phyloP scores from a whole-genome alignment of 1,140 invertebrate species.

The Drosophila carrolli region DNA sequence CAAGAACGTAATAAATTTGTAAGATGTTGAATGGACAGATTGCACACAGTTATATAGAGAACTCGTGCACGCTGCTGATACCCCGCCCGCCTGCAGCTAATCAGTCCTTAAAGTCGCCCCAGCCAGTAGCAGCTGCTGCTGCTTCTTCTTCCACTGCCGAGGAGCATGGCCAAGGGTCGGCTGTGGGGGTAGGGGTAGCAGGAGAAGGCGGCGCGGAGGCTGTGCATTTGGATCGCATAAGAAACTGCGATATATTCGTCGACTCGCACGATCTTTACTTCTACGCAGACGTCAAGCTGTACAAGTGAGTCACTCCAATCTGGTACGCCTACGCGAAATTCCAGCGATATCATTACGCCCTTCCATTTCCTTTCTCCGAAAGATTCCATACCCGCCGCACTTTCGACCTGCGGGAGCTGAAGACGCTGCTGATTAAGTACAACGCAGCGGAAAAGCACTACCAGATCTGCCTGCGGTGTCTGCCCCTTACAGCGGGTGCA shows the following conservation, averaged over 20 bases:
- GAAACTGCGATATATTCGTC: constrained; percentile 79
- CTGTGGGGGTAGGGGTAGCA: not conserved
- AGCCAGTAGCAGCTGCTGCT: constrained; percentile 39
- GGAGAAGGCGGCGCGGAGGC: constrained; percentile 19
- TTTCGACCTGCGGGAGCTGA: constrained; percentile 74
- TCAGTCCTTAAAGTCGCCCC: constrained; percentile 42
- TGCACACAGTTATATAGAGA: constrained; percentile 68
- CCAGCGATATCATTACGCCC: constrained; percentile 7
- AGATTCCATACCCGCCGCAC: constrained; percentile 73
- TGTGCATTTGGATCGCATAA: constrained; percentile 68
- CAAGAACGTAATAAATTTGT: constrained; percentile 44
- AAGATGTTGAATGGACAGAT: constrained; percentile 75
- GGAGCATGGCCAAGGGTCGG: constrained; percentile 2
- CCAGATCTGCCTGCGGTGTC: constrained; percentile 61
- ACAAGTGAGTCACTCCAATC: constrained; percentile 64
- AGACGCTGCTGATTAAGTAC: constrained; percentile 66
- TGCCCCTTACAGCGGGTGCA: constrained; percentile 41
- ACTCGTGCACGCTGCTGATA: constrained; percentile 68
- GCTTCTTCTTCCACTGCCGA: constrained; percentile 22
- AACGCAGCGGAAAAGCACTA: constrained; percentile 60
- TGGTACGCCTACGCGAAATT: constrained; percentile 1
- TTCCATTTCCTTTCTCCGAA: constrained; percentile 8
- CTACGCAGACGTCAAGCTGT: constrained; percentile 74
- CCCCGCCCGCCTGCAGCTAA: constrained; percentile 57
- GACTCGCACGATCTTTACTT: constrained; percentile 77